Percentiles rank a stretch among this genome's conserved stretches.
phyloP scores from a whole-genome alignment of 1,140 invertebrate species.

The Armadillidium nasatum region DNA sequence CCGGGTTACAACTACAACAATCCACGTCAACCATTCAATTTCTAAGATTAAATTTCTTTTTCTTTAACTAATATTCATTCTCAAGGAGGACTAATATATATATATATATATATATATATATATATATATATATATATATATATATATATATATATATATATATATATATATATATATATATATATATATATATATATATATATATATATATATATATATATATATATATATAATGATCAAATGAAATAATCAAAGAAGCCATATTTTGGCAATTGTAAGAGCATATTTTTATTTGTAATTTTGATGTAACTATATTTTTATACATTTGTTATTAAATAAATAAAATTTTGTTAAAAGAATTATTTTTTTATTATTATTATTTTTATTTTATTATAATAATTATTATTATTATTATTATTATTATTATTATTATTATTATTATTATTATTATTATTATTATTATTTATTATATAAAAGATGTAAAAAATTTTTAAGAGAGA shows the following conservation, averaged over 20 bases:
- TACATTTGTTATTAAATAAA: too few relatives aligned
- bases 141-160: constrained; percentile 6
- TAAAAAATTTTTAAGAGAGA: too few relatives aligned
- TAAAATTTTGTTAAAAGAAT: too few relatives aligned
- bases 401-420: too few relatives aligned
- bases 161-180: neutral
- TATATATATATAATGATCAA: constrained; percentile 8
- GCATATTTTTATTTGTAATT: too few relatives aligned
- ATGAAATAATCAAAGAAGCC: neutral
- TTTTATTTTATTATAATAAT: too few relatives aligned
- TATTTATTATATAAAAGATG: too few relatives aligned
- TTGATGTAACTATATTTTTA: too few relatives aligned
- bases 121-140: constrained; percentile 15
- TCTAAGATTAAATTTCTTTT: neutral
- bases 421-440: too few relatives aligned
- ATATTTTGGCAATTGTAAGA: too few relatives aligned
- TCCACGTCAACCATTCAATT: constrained; percentile 7
- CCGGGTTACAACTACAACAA: constrained; percentile 29
- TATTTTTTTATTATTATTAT: too few relatives aligned
- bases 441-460: too few relatives aligned
- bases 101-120: constrained; percentile 8
- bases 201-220: constrained; percentile 15
- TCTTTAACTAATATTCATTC: neutral
- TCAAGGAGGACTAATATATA: neutral
- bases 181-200: constrained; percentile 11